Conservation (phyloP, 30 jellyfish, hydroid and myxozoan genomes). For the Catostylus mosaicus region DNA sequence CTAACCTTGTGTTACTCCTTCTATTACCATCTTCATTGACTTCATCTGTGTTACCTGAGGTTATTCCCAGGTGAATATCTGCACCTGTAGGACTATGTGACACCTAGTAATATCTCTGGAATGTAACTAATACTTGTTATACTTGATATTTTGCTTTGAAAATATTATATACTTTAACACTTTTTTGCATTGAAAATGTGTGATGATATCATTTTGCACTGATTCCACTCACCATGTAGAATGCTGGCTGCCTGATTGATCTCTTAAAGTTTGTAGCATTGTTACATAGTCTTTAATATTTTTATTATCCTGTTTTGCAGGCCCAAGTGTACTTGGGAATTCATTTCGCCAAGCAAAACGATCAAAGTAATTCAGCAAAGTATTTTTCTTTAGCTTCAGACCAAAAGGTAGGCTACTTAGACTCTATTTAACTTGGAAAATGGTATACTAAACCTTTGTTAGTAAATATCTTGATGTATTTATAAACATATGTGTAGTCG, state of each 20-base stretch:
- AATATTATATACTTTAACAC: no score
- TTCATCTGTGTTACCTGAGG: no score
- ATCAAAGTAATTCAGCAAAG: constrained; percentile 45
- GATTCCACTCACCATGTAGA: background rate
- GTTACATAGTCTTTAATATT: background rate
- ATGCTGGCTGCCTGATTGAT: background rate
- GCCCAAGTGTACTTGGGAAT: constrained; percentile 64
- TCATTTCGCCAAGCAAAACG: constrained; percentile 25
- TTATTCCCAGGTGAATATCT: no score
- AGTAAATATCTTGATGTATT: no score
- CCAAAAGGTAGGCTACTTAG: constrained; percentile 30
- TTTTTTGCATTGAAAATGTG: no score
- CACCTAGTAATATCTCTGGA: no score
- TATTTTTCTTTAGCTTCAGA: constrained; percentile 60
- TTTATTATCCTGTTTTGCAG: background rate
- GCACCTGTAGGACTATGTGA: no score
- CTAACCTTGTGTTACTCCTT: no score
- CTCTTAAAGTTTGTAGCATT: background rate
- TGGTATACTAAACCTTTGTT: no score
- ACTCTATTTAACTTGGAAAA: no score
- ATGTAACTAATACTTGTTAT: background rate
- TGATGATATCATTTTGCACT: background rate
- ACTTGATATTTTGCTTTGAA: background rate
- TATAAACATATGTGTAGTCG: background rate
- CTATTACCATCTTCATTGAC: no score